Percentiles rank a stretch among this genome's conserved stretches.
These are phyloP conservation scores for Subacronicta megacephala DNA, from an alignment of 2,888 invertebrate genomes.

Conservation along the genomic window DNA sequence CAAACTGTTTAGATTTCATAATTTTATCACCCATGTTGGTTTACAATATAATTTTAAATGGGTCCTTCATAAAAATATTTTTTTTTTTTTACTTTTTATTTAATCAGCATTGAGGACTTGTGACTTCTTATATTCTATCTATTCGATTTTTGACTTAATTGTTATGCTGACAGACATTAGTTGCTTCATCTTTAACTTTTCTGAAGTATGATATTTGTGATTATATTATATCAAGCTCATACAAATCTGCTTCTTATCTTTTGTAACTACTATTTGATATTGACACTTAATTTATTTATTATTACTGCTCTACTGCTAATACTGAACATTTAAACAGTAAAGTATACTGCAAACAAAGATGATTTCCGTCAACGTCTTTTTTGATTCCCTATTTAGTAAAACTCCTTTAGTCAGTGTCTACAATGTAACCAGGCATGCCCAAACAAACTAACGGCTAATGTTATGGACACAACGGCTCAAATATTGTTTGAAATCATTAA, in stretches of 20 bases:
- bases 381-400: not conserved
- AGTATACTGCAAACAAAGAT: not conserved
- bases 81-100: not conserved
- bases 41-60: conserved; percentile 6
- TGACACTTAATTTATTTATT: no score
- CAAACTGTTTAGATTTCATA: conserved; percentile 30
- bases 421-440: conserved; percentile 9
- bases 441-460: conserved; percentile 48
- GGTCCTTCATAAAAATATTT: not conserved
- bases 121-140: no score
- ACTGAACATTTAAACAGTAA: no score
- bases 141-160: no score
- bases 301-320: no score
- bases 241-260: no score
- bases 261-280: no score
- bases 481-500: conserved; percentile 61
- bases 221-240: no score
- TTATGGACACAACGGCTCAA: conserved; percentile 53
- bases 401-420: conserved; percentile 1
- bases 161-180: no score
- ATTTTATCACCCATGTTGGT: conserved; percentile 13
- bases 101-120: no score
- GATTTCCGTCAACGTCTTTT: not conserved
- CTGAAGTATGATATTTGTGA: no score
- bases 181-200: no score